Base-by-base conservation (phyloP, 2,113 vertebrate species). In the Tachysurus fulvidraco region DNA sequence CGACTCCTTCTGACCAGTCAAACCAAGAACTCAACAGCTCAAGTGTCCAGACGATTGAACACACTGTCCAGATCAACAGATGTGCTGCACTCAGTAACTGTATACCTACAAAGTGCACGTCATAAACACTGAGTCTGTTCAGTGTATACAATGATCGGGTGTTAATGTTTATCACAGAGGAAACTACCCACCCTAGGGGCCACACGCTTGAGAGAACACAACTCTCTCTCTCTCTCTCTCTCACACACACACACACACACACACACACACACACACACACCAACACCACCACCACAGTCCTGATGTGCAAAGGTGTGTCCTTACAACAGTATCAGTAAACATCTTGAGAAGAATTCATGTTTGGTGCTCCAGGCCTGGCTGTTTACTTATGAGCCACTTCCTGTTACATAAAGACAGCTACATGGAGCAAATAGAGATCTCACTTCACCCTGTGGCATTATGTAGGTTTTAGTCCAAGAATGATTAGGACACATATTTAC, bases 281-380 rank as follows among this genome's bases (percentile, higher is more conserved):
- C 57, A 25, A 67, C 36, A 36, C 36, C 36, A 36, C 36, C 46
- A 50, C 5, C 60, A 84, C 50, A 16, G 81, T 77, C 21, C 21
- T 77, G 60, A 19, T 67, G 67, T 28, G 50, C 69, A 17, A 82
- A 71, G 83, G 88, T 85, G 83, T 78, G 78, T 50, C 83, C 36
- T 54, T 65, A 67, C 11, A 14, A 30, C 46, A 84, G 23, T 62
- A 73, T 78, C 59, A 78, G 57, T 81, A 82, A 82, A 86, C 44
- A 41, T 65, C 41, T 81, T 54, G 44, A 25, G 19, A 55, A 65
- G 59, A 76, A 10, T 57, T 55, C 62, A 62, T 28, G 85, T 57
- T 79, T 9, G 30, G 28, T 84, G 44, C 23, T 54, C 36, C 19
- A 6, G 2, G 76, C 8, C 1, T 50, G 36, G 9, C 30, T 71